Evolutionary conservation across 2,797 vertebrate genomes (phyloP).

Genomic region (Amniataba percoides): DNA sequence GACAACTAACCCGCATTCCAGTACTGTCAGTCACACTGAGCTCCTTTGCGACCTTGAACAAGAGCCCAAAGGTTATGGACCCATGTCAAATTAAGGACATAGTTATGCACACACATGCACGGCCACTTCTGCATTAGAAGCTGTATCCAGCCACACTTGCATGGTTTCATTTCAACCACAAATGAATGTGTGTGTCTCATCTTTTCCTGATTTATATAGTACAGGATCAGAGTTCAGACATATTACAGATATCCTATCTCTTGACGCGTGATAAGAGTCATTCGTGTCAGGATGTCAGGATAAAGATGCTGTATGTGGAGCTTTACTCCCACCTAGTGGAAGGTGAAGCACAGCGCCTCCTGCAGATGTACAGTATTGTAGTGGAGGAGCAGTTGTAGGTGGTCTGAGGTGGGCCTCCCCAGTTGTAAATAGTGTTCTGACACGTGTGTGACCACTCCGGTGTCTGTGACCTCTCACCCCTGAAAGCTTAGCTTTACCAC

Average conservation of each 20-base stretch:
- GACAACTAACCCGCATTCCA: conserved; percentile 73
- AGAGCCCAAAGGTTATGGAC: conserved; percentile 70
- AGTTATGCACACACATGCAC: conserved; percentile 51
- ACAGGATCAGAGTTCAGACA: conserved; percentile 41
- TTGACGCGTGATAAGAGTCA: conserved; percentile 8
- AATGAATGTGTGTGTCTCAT: conserved; percentile 5
- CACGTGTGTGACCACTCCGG: conserved; percentile 79
- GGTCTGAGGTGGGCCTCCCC: conserved; percentile 77
- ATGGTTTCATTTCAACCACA: conserved; percentile 33
- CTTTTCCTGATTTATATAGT: conserved; percentile 1
- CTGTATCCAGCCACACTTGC: background rate
- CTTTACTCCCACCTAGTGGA: conserved; percentile 77
- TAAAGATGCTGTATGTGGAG: conserved; percentile 13
- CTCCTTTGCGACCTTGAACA: conserved; percentile 71
- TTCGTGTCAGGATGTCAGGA: conserved; percentile 7
- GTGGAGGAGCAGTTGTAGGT: conserved; percentile 69
- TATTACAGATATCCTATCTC: conserved; percentile 23
- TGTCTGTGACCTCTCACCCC: conserved; percentile 73
- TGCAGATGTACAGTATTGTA: conserved; percentile 26
- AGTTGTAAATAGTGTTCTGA: conserved; percentile 81
- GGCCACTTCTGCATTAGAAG: conserved; percentile 27
- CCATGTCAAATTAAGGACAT: conserved; percentile 56
- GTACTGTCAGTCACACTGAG: conserved; percentile 61
- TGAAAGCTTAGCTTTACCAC: conserved; percentile 77
- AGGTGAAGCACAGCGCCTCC: conserved; percentile 9